phyloP scores from a whole-genome alignment of 2,113 vertebrate genomes.

The Macrotus californicus region DNA sequence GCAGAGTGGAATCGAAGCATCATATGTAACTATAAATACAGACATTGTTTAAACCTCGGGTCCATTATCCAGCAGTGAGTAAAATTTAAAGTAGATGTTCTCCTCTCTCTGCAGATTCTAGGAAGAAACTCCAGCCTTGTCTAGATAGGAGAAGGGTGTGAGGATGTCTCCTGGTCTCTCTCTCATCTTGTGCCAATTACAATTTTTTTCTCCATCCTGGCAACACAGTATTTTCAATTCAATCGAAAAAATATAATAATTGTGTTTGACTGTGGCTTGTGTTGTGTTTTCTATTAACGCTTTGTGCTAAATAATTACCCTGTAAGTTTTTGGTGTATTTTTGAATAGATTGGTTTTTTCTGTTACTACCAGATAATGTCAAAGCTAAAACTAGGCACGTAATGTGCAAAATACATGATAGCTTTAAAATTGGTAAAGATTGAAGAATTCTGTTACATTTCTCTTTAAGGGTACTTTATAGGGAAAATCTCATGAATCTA shows the following conservation, averaged over 20 bases:
- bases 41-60: not conserved
- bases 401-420: not conserved
- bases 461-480: not conserved
- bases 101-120: not conserved
- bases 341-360: not conserved
- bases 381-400: not conserved
- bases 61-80: not conserved
- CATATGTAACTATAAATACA: not conserved
- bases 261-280: constrained; percentile 30
- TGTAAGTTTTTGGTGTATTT: constrained; percentile 28
- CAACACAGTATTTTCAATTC: constrained; percentile 32
- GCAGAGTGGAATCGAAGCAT: not conserved
- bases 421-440: not conserved
- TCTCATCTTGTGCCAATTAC: not conserved
- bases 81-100: not conserved
- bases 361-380: not conserved
- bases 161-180: not conserved
- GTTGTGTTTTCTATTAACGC: constrained; percentile 37
- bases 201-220: constrained; percentile 10
- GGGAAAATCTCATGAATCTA: not conserved
- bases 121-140: not conserved
- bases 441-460: not conserved
- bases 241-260: not conserved
- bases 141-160: not conserved
- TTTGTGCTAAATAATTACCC: constrained; percentile 24